Evolutionary conservation across 2,113 vertebrate genomes (phyloP).

Genomic region (Oxygymnocypris stewartii): DNA sequence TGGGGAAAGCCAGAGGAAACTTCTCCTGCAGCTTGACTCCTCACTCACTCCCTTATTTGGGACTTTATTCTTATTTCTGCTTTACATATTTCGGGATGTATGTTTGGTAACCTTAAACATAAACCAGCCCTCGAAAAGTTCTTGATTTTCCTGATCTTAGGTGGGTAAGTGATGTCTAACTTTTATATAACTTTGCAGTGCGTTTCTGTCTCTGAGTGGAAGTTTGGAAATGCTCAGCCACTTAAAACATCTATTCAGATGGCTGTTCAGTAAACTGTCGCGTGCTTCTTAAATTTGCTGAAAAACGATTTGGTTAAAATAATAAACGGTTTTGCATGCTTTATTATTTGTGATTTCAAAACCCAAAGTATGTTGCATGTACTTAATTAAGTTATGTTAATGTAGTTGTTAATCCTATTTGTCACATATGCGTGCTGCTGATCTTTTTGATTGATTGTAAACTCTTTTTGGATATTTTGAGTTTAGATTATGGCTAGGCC

Average conservation of each 20-base stretch:
- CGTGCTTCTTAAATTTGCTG: not conserved
- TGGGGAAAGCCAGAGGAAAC: constrained; percentile 40
- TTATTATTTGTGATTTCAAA: not conserved
- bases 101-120: not conserved
- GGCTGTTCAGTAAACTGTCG: too few species aligned
- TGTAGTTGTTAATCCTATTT: not conserved
- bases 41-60: constrained; percentile 13
- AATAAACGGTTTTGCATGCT: not conserved
- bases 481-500: not conserved
- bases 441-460: too few species aligned
- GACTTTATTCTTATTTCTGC: constrained; percentile 12
- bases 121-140: constrained; percentile 8
- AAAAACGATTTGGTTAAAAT: not conserved
- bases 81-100: constrained; percentile 30
- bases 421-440: too few species aligned
- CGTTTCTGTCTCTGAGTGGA: not conserved
- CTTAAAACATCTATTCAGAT: too few species aligned
- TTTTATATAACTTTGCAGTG: constrained; percentile 24
- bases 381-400: too few species aligned
- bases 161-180: constrained; percentile 13
- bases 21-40: constrained; percentile 31
- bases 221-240: not conserved
- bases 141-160: constrained; percentile 27
- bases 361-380: too few species aligned
- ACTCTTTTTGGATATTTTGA: not conserved